Conservation (phyloP, 1,140 invertebrate species). For the Cardiocondyla obscurior region DNA sequence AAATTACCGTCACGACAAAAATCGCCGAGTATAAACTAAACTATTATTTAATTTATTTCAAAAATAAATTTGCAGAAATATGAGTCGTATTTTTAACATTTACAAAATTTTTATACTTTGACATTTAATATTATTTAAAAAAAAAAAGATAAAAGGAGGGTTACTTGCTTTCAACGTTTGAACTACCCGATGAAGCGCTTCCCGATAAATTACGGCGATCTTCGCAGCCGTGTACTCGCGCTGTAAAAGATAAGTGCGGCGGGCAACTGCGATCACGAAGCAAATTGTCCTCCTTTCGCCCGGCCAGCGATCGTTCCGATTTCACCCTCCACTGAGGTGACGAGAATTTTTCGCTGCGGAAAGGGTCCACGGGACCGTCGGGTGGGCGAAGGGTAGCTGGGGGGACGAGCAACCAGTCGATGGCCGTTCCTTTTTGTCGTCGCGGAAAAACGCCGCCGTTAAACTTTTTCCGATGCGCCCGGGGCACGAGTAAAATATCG, state of each 20-base stretch:
- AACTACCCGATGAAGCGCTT: background rate
- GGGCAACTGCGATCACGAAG: slow-evolving; percentile 9
- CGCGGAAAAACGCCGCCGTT: slow-evolving; percentile 34
- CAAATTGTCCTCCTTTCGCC: slow-evolving; percentile 22
- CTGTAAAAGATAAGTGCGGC: background rate
- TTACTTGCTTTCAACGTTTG: background rate
- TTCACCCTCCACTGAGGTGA: background rate
- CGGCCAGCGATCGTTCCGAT: slow-evolving; percentile 22
- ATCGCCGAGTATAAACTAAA: background rate
- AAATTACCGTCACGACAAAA: no score
- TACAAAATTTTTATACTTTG: background rate
- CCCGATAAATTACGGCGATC: background rate
- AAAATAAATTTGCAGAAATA: background rate
- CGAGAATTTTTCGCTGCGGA: slow-evolving; percentile 16
- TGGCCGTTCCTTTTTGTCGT: slow-evolving; percentile 34
- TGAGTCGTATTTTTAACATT: background rate
- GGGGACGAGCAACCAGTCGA: slow-evolving; percentile 3
- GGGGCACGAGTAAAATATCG: slow-evolving; percentile 39
- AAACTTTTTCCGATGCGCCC: slow-evolving; percentile 47
- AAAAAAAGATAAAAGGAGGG: background rate
- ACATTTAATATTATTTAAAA: background rate
- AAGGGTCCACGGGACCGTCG: slow-evolving; percentile 7
- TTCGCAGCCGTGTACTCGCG: background rate
- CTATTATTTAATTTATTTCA: background rate
- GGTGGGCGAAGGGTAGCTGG: background rate